Base-by-base conservation (phyloP, 1,140 invertebrate genomes). In the Lepidurus couesii region DNA sequence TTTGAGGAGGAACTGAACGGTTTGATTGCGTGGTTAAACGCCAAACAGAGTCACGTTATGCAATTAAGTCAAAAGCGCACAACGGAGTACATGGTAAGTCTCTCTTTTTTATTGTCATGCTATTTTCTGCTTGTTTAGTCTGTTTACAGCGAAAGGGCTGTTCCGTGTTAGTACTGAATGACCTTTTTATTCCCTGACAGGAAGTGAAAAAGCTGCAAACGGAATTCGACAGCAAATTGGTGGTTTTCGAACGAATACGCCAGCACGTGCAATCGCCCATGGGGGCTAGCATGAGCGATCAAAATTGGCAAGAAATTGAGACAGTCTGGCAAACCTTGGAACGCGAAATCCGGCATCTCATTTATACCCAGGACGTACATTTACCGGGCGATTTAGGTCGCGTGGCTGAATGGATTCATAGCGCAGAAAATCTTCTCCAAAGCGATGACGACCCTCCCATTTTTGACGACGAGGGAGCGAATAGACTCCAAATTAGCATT, bases 401-500 rank as follows among this genome's bases (percentile, higher is more conserved):
- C 78, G 89, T 96, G 11, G 95, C 93, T n/a, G 92, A 93, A 83
- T 97, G 96, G 94, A 84, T 98, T 11, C 91, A 92, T 75, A 89
- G 90, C 81, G 95, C 95, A 7, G 95, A 98, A 84, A 90, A 91
- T 82, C 84, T 97, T 73, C 86, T 97, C 26, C 89, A 90, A 81
- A 87, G 86, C 8, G 92, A 93, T 81, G 90, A 93, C 81, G 91
- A 95, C 82, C 93, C 94, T 7, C 87, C 89, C 47, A 89, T 88
- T 42, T 91, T 95, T 88, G 93, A 93, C 82, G 93, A 96, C 84
- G 91, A 93, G 86, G 94, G 93, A 47, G 94, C 94, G 6, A 89
- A 91, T 47, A 90, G 95, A 78, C 93, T 96, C 75, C 95, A 93
- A 81, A 89, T 90, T 80, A 96, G 95, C 85, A 84, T 97, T 53